Conservation (phyloP, 2,113 vertebrate species). For the Sorex fumeus region DNA sequence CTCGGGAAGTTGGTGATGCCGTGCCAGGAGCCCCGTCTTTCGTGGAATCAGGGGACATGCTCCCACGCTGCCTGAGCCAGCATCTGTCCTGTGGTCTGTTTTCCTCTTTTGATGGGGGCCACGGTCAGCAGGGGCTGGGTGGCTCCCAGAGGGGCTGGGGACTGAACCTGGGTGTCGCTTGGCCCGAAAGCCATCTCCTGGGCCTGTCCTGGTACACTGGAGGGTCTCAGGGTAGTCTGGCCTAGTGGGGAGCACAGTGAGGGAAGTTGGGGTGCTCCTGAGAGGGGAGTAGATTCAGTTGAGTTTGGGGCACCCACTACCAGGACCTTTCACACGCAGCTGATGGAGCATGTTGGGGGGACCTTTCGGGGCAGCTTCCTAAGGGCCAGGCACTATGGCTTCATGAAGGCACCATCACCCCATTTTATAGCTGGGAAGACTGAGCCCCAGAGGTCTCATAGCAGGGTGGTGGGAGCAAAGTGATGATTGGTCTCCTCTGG, state of each 20-base stretch:
- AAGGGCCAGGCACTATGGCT: not conserved
- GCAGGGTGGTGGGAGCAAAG: not conserved
- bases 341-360: not conserved
- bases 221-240: no score
- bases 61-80: no score
- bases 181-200: not conserved
- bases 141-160: no score
- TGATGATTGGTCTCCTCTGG: not conserved
- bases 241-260: not conserved
- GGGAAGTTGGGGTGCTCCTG: not conserved
- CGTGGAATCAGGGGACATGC: no score
- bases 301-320: not conserved
- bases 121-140: no score
- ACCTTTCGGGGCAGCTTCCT: not conserved
- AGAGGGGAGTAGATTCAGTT: not conserved
- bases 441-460: conserved; percentile 10
- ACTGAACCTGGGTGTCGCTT: no score
- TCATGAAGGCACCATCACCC: not conserved
- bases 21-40: not conserved
- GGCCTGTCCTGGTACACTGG: not conserved
- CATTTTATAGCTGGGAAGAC: not conserved
- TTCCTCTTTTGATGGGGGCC: no score
- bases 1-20: no score
- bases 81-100: no score
- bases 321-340: not conserved